Conservation (phyloP, 2,797 vertebrate species). For the Antrozous pallidus region DNA sequence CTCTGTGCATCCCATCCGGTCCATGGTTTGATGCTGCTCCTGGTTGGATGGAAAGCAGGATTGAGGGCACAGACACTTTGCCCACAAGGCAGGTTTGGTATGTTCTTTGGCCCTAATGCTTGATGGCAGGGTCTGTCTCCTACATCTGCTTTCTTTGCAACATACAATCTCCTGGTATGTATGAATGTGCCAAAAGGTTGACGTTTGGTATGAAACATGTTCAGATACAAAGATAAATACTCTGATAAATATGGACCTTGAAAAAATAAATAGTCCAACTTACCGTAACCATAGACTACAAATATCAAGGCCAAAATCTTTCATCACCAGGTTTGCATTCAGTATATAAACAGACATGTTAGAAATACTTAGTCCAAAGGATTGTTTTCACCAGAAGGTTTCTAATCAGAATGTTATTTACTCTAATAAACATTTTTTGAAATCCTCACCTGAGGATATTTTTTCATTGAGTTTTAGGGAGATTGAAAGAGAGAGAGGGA, state of each 20-base stretch:
- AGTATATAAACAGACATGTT: background rate
- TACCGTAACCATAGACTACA: background rate
- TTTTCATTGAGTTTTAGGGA: too few relatives aligned
- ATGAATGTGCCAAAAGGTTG: background rate
- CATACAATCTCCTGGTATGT: background rate
- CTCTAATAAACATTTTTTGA: too few relatives aligned
- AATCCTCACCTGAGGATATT: too few relatives aligned
- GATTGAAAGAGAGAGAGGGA: too few relatives aligned
- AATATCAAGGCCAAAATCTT: background rate
- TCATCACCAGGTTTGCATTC: background rate
- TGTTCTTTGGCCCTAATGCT: background rate
- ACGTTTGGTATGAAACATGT: background rate
- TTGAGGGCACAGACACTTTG: background rate
- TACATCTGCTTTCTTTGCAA: background rate
- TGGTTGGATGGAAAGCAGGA: background rate
- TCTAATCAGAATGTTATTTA: background rate
- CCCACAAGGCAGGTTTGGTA: fast-evolving
- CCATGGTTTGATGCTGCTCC: background rate
- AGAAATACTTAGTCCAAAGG: background rate
- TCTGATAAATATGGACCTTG: background rate
- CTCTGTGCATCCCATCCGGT: background rate
- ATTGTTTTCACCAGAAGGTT: background rate
- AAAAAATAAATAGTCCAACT: background rate
- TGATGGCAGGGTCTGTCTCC: background rate
- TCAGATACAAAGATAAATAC: background rate